Evolutionary conservation across 2,888 invertebrate species (phyloP).

Genomic region (Drosophila maculinotata): DNA sequence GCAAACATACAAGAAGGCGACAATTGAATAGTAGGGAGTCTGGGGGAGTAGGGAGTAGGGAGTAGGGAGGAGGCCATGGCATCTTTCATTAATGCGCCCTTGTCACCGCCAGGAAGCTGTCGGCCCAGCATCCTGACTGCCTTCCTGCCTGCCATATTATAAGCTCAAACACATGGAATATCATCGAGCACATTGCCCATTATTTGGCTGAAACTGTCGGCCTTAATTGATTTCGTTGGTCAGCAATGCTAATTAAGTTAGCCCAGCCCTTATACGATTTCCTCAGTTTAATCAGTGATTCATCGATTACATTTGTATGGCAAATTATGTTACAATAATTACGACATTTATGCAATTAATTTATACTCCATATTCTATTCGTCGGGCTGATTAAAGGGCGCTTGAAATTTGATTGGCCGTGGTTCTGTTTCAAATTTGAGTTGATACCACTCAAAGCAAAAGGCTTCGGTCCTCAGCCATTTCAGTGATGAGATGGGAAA

Average conservation of each 20-base stretch:
- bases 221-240: slow-evolving; percentile 67
- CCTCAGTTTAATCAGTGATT: slow-evolving; percentile 32
- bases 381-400: slow-evolving; percentile 38
- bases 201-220: slow-evolving; percentile 36
- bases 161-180: slow-evolving; percentile 40
- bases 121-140: slow-evolving; percentile 1
- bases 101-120: slow-evolving; percentile 42
- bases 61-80: slow-evolving; percentile 18
- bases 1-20: slow-evolving; percentile 10
- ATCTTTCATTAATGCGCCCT: slow-evolving; percentile 53
- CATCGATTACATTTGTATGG: slow-evolving; percentile 28
- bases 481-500: slow-evolving; percentile 11
- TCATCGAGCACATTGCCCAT: slow-evolving; percentile 21
- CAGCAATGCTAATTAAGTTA: slow-evolving; percentile 55
- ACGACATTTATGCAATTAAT: slow-evolving; percentile 58
- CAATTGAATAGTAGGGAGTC: slow-evolving; percentile 33
- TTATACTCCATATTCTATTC: slow-evolving; percentile 5
- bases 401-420: slow-evolving; percentile 23
- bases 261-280: slow-evolving; percentile 63
- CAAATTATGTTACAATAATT: slow-evolving; percentile 62
- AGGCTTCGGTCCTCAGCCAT: slow-evolving; percentile 40
- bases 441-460: slow-evolving; percentile 67
- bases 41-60: slow-evolving; percentile 5
- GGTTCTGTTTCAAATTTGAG: slow-evolving; percentile 31
- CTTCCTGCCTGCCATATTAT: slow-evolving; percentile 45